Percentiles rank a stretch among this genome's conserved stretches.
phyloP scores from a whole-genome alignment of 1,140 invertebrate species.

The Stegodyphus mimosarum region DNA sequence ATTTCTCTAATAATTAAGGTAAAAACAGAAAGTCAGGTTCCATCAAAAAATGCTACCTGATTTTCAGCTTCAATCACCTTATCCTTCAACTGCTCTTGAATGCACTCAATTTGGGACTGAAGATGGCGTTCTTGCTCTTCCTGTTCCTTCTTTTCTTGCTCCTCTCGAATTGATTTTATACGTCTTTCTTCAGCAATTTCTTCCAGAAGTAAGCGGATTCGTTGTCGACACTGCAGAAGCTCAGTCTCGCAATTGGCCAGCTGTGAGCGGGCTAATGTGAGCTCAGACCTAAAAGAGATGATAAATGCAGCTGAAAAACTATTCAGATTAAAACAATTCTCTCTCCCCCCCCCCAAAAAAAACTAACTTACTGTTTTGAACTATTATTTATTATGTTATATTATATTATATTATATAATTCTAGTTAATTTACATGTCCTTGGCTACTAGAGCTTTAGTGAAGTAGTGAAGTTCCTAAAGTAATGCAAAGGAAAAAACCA shows the following conservation, averaged over 20 bases:
- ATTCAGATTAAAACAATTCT: no score
- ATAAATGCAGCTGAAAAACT: slow-evolving; percentile 26
- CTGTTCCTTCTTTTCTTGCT: slow-evolving; percentile 66
- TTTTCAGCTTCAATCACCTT: slow-evolving; percentile 83
- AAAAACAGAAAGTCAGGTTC: no score
- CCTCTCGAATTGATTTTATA: slow-evolving; percentile 45
- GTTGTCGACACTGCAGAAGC: slow-evolving; percentile 87
- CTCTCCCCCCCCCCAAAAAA: no score
- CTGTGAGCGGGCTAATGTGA: slow-evolving; percentile 83
- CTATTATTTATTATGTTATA: no score
- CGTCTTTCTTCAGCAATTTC: slow-evolving; percentile 64
- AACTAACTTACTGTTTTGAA: no score
- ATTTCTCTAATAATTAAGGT: no score
- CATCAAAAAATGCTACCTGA: slow-evolving; percentile 71
- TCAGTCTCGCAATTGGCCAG: slow-evolving; percentile 89
- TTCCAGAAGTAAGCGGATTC: slow-evolving; percentile 72
- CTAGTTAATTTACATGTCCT: no score
- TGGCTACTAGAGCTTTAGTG: no score
- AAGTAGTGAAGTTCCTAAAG: no score
- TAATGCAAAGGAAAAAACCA: no score
- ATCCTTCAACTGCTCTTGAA: slow-evolving; percentile 85
- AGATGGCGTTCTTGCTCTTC: slow-evolving; percentile 81
- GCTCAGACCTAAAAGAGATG: slow-evolving; percentile 76
- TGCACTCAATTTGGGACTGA: slow-evolving; percentile 79
- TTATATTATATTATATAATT: no score